These are phyloP conservation scores for Pentamera pediparva DNA, from an alignment of 53 echinoderm and acorn worm genomes.

Conservation along the genomic window DNA sequence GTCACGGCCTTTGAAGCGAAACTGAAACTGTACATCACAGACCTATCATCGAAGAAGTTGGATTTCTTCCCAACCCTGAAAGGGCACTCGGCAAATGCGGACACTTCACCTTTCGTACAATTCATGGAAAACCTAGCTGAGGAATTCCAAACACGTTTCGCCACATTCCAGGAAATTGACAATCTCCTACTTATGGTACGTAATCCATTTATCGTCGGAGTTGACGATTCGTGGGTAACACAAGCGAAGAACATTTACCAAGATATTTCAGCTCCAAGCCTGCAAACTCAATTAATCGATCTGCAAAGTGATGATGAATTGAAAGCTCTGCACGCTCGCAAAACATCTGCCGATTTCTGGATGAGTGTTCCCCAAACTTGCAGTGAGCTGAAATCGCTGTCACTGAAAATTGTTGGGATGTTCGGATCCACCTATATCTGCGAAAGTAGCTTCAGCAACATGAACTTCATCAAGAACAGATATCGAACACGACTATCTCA, in stretches of 20 bases:
- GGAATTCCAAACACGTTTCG: constrained; percentile 18
- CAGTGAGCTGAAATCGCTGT: background rate
- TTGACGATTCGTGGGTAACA: constrained; percentile 25
- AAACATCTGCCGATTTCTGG: background rate
- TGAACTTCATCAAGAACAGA: constrained; percentile 23
- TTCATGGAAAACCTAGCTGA: constrained; percentile 22
- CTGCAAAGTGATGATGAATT: constrained; percentile 3
- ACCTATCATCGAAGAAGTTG: constrained; percentile 13
- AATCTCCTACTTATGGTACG: constrained; percentile 21
- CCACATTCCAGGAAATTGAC: constrained; percentile 20
- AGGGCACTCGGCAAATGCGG: constrained; percentile 1
- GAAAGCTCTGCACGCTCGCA: constrained; percentile 3
- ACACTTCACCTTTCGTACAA: constrained; percentile 13
- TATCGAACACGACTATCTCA: too few species aligned
- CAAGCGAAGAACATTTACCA: constrained; percentile 3
- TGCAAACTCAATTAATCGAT: constrained; percentile 22
- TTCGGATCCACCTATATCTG: background rate
- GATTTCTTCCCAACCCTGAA: constrained; percentile 25
- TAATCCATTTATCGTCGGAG: constrained; percentile 13
- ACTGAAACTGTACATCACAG: constrained; percentile 1
- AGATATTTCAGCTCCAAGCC: constrained; percentile 8
- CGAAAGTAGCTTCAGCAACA: constrained; percentile 11
- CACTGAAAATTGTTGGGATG: background rate
- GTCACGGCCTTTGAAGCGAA: constrained; percentile 3
- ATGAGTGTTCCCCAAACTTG: background rate